Conservation (phyloP, 1,140 invertebrate species). For the Pachyrhynchus sulphureomaculatus region DNA sequence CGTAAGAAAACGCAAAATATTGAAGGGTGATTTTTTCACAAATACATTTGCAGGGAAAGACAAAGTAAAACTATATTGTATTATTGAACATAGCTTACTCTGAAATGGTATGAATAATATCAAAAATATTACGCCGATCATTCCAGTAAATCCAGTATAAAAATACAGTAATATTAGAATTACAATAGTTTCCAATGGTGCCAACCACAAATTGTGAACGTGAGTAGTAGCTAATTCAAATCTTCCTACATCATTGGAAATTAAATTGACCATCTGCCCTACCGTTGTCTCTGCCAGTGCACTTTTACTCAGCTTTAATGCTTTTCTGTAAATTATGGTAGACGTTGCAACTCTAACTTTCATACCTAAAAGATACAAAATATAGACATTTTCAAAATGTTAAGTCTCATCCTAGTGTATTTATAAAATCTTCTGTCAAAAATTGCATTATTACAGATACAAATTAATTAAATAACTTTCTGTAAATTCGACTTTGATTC, state of each 20-base stretch:
- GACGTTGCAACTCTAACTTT: constrained; percentile 51
- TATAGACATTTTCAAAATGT: no score
- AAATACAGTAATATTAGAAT: constrained; percentile 73
- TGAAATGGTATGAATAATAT: constrained; percentile 82
- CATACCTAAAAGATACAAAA: constrained; percentile 47
- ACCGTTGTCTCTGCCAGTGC: constrained; percentile 72
- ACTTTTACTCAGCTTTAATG: constrained; percentile 58
- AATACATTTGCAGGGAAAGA: no score
- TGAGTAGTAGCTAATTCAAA: constrained; percentile 64
- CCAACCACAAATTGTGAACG: constrained; percentile 62
- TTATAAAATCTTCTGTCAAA: no score
- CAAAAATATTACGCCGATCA: constrained; percentile 78
- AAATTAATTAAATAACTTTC: no score
- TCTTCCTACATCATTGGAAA: constrained; percentile 56
- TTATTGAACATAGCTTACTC: constrained; percentile 59
- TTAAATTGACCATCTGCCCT: constrained; percentile 82
- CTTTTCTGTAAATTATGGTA: constrained; percentile 65
- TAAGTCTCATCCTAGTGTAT: no score
- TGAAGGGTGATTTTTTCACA: no score
- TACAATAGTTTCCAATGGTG: constrained; percentile 72
- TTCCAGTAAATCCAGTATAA: constrained; percentile 67
- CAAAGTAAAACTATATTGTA: no score
- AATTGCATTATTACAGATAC: no score
- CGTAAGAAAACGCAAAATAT: no score
- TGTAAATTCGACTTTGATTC: no score